These are phyloP conservation scores for Gouania willdenowi DNA, from an alignment of 2,797 vertebrate genomes.

Conservation along the genomic window DNA sequence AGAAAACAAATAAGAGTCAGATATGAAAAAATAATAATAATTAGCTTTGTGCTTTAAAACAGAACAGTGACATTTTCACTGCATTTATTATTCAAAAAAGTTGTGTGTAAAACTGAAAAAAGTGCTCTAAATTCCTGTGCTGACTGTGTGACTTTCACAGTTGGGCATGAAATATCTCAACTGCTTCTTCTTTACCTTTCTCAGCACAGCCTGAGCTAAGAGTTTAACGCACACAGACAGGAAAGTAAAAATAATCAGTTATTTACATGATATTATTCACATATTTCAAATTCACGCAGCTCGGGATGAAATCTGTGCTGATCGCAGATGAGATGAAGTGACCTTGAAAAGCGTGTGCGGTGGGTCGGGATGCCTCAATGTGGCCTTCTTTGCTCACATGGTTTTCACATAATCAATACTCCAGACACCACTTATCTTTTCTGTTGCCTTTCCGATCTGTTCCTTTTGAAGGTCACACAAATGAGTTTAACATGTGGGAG, in stretches of 20 bases:
- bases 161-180: slow-evolving; percentile 59
- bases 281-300: no score
- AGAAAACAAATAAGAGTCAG: no score
- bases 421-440: slow-evolving; percentile 20
- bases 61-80: no score
- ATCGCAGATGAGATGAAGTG: slow-evolving; percentile 4
- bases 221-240: no score
- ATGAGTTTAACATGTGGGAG: slow-evolving; percentile 66
- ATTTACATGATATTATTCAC: no score
- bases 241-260: no score
- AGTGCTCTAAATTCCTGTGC: slow-evolving; percentile 38
- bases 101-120: slow-evolving; percentile 43
- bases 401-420: slow-evolving; percentile 1
- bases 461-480: slow-evolving; percentile 40
- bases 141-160: slow-evolving; percentile 51
- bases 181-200: slow-evolving; percentile 20
- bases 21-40: no score
- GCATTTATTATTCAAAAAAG: no score
- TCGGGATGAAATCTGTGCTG: no score
- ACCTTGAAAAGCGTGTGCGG: slow-evolving; percentile 2
- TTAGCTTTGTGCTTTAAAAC: no score
- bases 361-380: no score
- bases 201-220: slow-evolving; percentile 8
- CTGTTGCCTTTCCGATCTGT: slow-evolving; percentile 30
- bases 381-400: no score